Percentiles rank a stretch among this genome's conserved stretches.
Conservation (phyloP, 2,888 invertebrate species). For the Polyommatus iphigenia region DNA sequence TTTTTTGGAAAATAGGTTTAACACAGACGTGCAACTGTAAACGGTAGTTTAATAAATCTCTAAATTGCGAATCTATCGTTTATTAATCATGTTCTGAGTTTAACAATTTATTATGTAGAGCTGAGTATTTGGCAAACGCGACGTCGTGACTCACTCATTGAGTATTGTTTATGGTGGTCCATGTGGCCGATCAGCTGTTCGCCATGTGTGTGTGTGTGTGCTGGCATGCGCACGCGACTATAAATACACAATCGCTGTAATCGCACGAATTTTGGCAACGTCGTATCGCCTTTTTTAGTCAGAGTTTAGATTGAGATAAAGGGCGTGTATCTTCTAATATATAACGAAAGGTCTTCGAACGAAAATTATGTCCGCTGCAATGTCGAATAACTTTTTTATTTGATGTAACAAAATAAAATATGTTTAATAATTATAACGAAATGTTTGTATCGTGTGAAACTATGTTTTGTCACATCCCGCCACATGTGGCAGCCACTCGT, state of each 20-base stretch:
- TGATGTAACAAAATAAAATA: too few relatives aligned
- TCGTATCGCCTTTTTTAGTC: slow-evolving; percentile 21
- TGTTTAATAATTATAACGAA: not conserved
- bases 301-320: not conserved
- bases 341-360: not conserved
- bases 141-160: slow-evolving; percentile 10
- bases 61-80: not conserved
- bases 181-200: slow-evolving; percentile 17
- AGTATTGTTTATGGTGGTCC: slow-evolving; percentile 2
- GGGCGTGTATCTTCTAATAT: not conserved
- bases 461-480: not conserved
- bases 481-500: not conserved
- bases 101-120: not conserved
- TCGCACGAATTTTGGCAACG: slow-evolving; percentile 29
- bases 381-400: not conserved
- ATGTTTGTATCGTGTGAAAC: not conserved
- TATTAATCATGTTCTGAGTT: not conserved
- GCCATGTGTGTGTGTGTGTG: not conserved
- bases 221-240: slow-evolving; percentile 19
- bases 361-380: not conserved
- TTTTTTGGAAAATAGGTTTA: too few relatives aligned
- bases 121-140: not conserved
- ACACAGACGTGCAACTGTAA: too few relatives aligned
- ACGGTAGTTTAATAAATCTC: not conserved
- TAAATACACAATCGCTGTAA: slow-evolving; percentile 36